A percentile compares a stretch with the other conserved stretches of the same genome.
phyloP scores from a whole-genome alignment of 2,888 invertebrate species.

The Chaetogeoica ovagalla region DNA sequence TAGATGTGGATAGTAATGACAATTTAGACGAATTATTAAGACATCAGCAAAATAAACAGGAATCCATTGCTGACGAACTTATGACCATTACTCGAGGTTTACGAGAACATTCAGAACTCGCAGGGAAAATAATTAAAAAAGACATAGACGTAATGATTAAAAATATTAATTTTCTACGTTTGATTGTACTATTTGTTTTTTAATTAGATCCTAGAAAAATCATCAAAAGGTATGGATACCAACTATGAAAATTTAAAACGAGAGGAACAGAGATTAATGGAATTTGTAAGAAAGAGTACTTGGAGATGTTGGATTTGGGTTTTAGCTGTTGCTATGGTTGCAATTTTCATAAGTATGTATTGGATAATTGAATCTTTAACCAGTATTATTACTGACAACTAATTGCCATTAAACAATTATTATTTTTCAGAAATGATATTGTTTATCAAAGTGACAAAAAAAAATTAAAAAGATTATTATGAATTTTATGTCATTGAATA shows the following conservation, averaged over 20 bases:
- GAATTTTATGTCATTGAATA: too few relatives aligned
- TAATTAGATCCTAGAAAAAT: conserved; percentile 71
- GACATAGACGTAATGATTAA: conserved; percentile 74
- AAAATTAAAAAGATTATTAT: conserved; percentile 16
- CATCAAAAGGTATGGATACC: conserved; percentile 76
- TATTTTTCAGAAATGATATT: conserved; percentile 50
- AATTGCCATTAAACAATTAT: background rate
- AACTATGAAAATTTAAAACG: conserved; percentile 76
- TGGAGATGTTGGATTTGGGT: conserved; percentile 97
- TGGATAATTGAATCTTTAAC: background rate
- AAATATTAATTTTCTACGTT: background rate
- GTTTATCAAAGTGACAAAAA: conserved; percentile 42
- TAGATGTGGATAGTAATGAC: conserved; percentile 61
- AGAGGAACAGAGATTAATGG: conserved; percentile 80
- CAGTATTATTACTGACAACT: background rate
- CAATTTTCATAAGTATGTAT: conserved; percentile 82
- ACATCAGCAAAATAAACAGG: conserved; percentile 86
- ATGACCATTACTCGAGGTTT: conserved; percentile 81
- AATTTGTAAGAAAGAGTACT: conserved; percentile 76
- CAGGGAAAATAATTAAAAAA: conserved; percentile 84
- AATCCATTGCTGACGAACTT: conserved; percentile 93
- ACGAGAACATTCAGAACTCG: conserved; percentile 87
- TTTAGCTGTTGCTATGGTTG: conserved; percentile 81
- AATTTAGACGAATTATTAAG: conserved; percentile 82
- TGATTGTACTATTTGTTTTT: background rate